Evolutionary conservation across 2,888 invertebrate genomes (phyloP).

Genomic region (Ochropleura leucogaster): DNA sequence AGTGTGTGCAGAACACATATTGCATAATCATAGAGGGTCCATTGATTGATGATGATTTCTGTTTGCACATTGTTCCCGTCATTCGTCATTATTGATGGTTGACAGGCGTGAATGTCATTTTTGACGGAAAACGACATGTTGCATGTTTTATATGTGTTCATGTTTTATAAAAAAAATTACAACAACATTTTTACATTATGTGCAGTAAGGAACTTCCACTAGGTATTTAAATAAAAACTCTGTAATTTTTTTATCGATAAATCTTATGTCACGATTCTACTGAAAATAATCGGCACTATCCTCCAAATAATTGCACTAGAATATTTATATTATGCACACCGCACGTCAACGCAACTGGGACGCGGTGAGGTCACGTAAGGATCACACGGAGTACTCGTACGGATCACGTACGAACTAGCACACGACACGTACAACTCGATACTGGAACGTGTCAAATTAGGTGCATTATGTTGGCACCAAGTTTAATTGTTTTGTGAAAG

Average conservation of each 20-base stretch:
- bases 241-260: no score
- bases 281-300: no score
- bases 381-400: conserved; percentile 22
- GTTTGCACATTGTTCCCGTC: conserved; percentile 14
- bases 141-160: no score
- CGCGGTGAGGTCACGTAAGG: conserved; percentile 50
- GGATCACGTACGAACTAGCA: conserved; percentile 42
- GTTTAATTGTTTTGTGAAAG: conserved; percentile 54
- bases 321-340: conserved; percentile 39
- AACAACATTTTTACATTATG: no score
- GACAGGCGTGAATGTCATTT: background rate
- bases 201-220: no score
- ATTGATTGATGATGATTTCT: conserved; percentile 53
- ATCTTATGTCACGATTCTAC: no score
- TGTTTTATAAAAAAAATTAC: no score
- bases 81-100: background rate
- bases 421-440: conserved; percentile 51
- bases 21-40: conserved; percentile 38
- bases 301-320: conserved; percentile 17
- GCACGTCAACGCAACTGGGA: conserved; percentile 34
- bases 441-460: conserved; percentile 58
- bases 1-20: conserved; percentile 16
- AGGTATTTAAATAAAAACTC: no score
- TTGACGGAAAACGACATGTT: background rate
- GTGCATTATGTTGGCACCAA: conserved; percentile 47